phyloP scores from a whole-genome alignment of 2,113 vertebrate genomes.

The Neofelis nebulosa region DNA sequence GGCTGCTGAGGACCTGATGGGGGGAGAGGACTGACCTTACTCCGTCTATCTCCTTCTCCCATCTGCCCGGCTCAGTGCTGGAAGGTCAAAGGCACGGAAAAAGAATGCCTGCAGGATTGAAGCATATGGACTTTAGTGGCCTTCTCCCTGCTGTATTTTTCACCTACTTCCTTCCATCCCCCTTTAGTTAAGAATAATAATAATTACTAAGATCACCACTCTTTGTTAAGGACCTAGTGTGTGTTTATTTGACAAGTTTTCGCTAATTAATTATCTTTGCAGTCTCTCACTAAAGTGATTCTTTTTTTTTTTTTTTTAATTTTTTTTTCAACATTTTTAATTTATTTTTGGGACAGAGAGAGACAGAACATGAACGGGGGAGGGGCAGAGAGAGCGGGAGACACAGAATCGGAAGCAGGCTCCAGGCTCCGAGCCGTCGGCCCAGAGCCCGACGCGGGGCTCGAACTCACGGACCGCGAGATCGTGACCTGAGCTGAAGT shows the following conservation, averaged over 20 bases:
- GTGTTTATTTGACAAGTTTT: neutral
- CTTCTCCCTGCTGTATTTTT: neutral
- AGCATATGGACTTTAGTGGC: neutral
- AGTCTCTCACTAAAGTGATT: neutral
- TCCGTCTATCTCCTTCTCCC: neutral
- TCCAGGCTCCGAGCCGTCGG: no score
- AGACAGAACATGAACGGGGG: no score
- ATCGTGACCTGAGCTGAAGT: no score
- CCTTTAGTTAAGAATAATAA: neutral
- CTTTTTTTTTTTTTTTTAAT: no score
- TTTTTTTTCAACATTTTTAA: no score
- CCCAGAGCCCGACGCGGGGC: no score
- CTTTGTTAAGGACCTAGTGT: neutral
- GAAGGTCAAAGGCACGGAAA: neutral
- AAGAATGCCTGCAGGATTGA: neutral
- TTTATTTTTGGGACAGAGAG: no score
- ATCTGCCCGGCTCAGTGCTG: neutral
- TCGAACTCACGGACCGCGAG: no score
- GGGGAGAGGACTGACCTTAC: neutral
- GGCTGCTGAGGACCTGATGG: fast-evolving
- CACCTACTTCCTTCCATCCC: neutral
- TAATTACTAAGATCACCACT: neutral
- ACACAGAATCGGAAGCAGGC: no score
- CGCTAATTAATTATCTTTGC: neutral
- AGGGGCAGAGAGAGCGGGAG: no score